Percentiles rank a stretch among this genome's conserved stretches.
These are phyloP conservation scores for Hapalemur alaotrensis DNA, from an alignment of 2,797 vertebrate genomes.

Conservation along the genomic window DNA sequence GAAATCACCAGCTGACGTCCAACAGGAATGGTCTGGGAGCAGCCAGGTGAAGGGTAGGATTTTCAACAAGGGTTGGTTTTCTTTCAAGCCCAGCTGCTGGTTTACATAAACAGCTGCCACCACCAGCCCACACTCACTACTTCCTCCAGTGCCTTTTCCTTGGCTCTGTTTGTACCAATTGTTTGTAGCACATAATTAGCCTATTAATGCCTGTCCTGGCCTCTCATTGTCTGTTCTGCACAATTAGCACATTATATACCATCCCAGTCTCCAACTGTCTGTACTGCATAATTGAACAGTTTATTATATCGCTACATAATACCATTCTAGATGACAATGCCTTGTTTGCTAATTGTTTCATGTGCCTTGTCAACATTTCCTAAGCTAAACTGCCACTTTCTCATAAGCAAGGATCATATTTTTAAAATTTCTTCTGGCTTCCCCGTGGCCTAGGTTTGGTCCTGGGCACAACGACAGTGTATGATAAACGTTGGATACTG, in stretches of 20 bases:
- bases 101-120: background rate
- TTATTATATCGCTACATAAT: background rate
- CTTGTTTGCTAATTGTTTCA: background rate
- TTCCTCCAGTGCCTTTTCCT: background rate
- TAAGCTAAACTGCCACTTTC: background rate
- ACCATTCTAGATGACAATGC: background rate
- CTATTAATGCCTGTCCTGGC: background rate
- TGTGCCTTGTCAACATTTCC: background rate
- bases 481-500: background rate
- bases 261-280: background rate
- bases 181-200: constrained; percentile 46
- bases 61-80: background rate
- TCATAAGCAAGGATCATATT: background rate
- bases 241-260: constrained; percentile 15
- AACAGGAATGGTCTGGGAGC: background rate
- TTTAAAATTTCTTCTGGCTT: background rate
- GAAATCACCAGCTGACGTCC: fast-evolving
- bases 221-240: constrained; percentile 51
- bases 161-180: constrained; percentile 10
- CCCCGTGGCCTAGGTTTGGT: background rate
- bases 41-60: background rate
- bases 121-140: background rate
- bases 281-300: constrained; percentile 39
- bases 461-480: background rate
- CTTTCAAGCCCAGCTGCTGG: background rate